Evolutionary conservation across 2,113 vertebrate species (phyloP).

Genomic region (Leptodactylus fuscus): DNA sequence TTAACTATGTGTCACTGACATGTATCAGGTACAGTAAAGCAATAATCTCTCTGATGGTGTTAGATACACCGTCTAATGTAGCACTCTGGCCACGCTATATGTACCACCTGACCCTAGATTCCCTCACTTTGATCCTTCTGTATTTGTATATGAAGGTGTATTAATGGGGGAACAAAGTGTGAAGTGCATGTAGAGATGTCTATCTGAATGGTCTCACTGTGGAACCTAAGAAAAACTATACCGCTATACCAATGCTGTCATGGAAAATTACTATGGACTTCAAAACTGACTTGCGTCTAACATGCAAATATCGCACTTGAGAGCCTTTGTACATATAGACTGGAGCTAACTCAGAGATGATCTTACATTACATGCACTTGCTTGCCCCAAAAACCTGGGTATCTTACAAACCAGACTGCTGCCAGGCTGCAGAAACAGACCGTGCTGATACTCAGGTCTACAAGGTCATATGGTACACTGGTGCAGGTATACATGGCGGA

Average conservation of each 20-base stretch:
- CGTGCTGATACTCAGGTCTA: too few relatives aligned
- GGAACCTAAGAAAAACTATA: neutral
- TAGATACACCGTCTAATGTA: neutral
- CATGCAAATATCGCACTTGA: neutral
- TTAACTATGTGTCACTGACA: neutral
- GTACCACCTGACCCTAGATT: neutral
- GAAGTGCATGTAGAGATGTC: neutral
- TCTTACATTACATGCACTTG: neutral
- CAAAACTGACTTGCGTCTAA: neutral
- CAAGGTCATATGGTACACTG: neutral
- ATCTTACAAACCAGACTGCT: neutral
- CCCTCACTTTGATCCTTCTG: neutral
- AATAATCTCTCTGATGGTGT: neutral
- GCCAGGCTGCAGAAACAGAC: neutral
- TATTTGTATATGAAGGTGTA: neutral
- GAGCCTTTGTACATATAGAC: neutral
- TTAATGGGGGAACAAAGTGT: neutral
- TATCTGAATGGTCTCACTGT: neutral
- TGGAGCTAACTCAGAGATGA: neutral
- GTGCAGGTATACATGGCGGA: neutral
- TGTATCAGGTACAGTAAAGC: neutral
- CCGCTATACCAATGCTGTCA: neutral
- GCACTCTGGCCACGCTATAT: neutral
- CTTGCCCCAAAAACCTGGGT: neutral
- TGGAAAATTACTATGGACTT: neutral